These are phyloP conservation scores for Crotalus viridis DNA, from an alignment of 2,113 vertebrate genomes.

Conservation along the genomic window DNA sequence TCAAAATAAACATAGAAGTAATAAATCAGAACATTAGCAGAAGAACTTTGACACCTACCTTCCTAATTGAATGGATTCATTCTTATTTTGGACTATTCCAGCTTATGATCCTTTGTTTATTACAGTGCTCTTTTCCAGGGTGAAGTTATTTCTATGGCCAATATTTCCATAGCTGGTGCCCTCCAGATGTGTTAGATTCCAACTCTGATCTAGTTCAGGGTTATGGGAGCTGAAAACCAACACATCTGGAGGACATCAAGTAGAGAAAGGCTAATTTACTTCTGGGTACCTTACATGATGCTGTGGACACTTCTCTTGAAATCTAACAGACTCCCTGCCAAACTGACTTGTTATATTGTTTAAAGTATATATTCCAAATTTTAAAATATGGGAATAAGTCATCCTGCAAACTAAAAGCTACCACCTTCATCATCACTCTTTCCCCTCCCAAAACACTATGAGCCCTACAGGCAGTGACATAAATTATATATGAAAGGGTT, in stretches of 20 bases:
- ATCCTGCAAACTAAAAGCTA: background rate
- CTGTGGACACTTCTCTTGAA: background rate
- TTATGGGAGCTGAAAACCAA: background rate
- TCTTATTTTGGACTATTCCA: background rate
- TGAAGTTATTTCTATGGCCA: background rate
- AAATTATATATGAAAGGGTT: background rate
- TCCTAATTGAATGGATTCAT: background rate
- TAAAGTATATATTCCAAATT: background rate
- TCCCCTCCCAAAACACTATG: background rate
- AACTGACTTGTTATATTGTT: background rate
- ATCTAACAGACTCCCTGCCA: background rate
- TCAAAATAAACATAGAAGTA: background rate
- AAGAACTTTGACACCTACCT: background rate
- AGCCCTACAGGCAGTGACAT: background rate
- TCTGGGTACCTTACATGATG: background rate
- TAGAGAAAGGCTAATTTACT: background rate
- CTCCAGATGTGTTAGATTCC: background rate
- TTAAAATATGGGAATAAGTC: background rate
- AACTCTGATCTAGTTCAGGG: background rate
- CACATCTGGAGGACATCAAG: background rate
- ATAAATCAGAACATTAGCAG: conserved; percentile 6
- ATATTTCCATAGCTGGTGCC: background rate
- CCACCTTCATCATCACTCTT: background rate
- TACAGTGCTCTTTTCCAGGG: background rate
- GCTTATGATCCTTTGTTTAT: conserved; percentile 1